These are phyloP conservation scores for Archegozetes longisetosus DNA, from an alignment of 1,140 invertebrate species.

Conservation along the genomic window DNA sequence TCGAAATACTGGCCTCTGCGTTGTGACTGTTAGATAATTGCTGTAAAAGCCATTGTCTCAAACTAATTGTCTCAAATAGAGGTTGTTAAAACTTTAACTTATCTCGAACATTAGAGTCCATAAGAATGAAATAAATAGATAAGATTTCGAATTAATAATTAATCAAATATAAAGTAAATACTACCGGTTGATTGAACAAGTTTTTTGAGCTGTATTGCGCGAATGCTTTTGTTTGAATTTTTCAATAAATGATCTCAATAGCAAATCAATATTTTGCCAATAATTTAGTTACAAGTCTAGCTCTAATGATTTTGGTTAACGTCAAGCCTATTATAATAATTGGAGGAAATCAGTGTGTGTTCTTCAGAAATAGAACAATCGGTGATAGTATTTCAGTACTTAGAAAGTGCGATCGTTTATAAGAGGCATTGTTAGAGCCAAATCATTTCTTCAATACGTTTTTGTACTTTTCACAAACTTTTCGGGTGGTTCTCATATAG, in stretches of 20 bases:
- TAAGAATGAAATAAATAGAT: too few relatives aligned
- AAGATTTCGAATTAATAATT: too few relatives aligned
- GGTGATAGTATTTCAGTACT: background rate
- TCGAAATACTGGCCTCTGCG: slow-evolving; percentile 97
- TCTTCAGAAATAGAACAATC: background rate
- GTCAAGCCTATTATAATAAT: slow-evolving; percentile 80
- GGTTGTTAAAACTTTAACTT: slow-evolving; percentile 99
- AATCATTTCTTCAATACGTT: slow-evolving; percentile 80
- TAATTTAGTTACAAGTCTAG: slow-evolving; percentile 83
- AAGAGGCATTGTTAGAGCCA: slow-evolving; percentile 57
- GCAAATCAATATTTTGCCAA: slow-evolving; percentile 91
- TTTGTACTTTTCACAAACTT: slow-evolving; percentile 94
- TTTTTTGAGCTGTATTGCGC: background rate
- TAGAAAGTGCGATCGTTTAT: background rate
- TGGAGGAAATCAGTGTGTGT: background rate
- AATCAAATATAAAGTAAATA: too few relatives aligned
- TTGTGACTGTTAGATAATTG: slow-evolving; percentile 96
- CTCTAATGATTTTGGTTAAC: slow-evolving; percentile 70
- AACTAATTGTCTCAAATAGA: slow-evolving; percentile 98
- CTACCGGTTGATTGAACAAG: background rate
- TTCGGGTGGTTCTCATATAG: slow-evolving; percentile 88
- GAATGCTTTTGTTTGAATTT: slow-evolving; percentile 79
- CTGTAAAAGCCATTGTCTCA: slow-evolving; percentile 82
- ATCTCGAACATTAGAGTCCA: slow-evolving; percentile 99
- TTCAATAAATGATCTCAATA: slow-evolving; percentile 91